Base-by-base conservation (phyloP, 2,888 invertebrate genomes). In the Caenorhabditis zanzibari region DNA sequence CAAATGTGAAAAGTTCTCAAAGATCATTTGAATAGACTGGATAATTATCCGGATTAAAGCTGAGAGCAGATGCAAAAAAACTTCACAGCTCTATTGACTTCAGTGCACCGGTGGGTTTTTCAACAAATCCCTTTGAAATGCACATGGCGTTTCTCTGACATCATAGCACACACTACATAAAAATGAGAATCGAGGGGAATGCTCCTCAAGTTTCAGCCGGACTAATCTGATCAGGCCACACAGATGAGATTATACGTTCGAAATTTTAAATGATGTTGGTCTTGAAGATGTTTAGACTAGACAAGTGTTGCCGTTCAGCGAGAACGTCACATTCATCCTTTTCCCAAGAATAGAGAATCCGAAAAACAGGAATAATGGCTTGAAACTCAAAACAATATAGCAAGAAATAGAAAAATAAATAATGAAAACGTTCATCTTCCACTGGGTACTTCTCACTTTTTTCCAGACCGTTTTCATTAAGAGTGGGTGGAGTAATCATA, bases 11-110 rank as follows among this genome's bases (percentile, higher is more conserved):
- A 32, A 52, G 49, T 52, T 49, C 52, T 49, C 66, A 66, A 14
- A 52, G 66, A 66, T 52, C 66, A 64, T 26, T 12, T n/a, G 10
- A 28, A 9, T 28, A 66, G 66, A 66, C 66, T 22, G 24, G 32
- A 49, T 35, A 66, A 66, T 52, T 66, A 19, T 32, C 6, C 22
- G 66, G 66, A 66, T 66, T 66, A 52, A 44, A 16, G 24, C 0
- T 24, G 26, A 63, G 24, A 66, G 49, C 66, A 66, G 66, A 66
- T 66, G 66, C 49, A 66, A 66, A 66, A 52, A 19, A 52, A 54
- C 12, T 49, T 49, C 66, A 66, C 19, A 49, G 32, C 66, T 66
- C 52, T 35, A 49, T 52, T 32, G 32, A 49, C 32, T 66, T 66
- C 22, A 47, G 35, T 61, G 22, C 38, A 47, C 49, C 16, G 41